Base-by-base conservation (phyloP, 2,113 vertebrate species). In the Microtus ochrogaster region DNA sequence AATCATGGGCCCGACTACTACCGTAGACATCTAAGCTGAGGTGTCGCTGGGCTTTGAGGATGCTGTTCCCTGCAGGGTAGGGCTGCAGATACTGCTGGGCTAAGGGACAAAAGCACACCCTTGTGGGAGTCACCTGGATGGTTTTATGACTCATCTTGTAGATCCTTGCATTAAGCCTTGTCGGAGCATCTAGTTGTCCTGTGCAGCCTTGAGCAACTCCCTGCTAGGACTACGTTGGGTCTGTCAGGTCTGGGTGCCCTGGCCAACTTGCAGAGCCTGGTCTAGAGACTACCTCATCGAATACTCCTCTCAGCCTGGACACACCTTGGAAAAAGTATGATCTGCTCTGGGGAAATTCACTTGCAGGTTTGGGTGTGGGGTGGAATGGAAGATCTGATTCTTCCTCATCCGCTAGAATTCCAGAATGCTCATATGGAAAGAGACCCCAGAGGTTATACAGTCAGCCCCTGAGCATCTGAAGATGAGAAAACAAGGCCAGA, bases 391-490 rank as follows among this genome's bases (percentile, higher is more conserved):
- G 33, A 28, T 79, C 58, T 16, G 49, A 33, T 58, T 74, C 66
- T 88, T 88, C 49, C 83, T 58, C 58, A 44, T 36, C 17, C 76
- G 44, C 41, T 33, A 26, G 72, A 26, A 90, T 30, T 61, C 30
- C 49, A 83, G 72, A 73, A 91, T n/a, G 9, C 68, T 77, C 8
- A 2, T 3, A 84, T 66, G 58, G 33, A 30, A 68, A 94, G 87
- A 70, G n/a, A 78, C 52, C 21, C 44, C 22, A 33, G 36, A 21
- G 76, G 49, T 89, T 47, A 58, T 52, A 12, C 13, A n/a, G 16
- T 77, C 47, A 65, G 52, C 52, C 36, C 87, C 70, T 85, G 90
- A 91, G 36, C 52, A 52, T 88, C 70, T 89, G 66, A 86, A 93
- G 55, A 86, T 47, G 5, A 73, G 26, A 2, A 96, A n/a, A 21